These are phyloP conservation scores for Ruditapes philippinarum DNA, from an alignment of 1,140 invertebrate genomes.

Conservation along the genomic window DNA sequence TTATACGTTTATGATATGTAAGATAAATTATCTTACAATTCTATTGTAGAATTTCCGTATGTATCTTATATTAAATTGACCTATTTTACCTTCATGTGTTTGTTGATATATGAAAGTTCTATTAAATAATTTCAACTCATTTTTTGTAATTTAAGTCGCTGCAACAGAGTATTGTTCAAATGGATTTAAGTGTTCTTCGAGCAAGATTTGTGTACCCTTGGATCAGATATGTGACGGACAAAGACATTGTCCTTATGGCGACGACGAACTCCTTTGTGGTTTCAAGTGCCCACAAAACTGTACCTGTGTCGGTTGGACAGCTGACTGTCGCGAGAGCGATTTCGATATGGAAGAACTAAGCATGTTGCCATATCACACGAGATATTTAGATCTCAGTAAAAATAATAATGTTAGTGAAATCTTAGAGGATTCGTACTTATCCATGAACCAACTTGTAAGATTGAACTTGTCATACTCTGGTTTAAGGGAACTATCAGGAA, in stretches of 20 bases:
- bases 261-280: conserved; percentile 11
- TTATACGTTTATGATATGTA: no score
- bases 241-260: background rate
- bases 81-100: no score
- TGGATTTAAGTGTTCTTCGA: background rate
- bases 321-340: background rate
- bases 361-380: background rate
- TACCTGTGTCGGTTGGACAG: background rate
- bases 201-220: background rate
- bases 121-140: no score
- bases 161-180: background rate
- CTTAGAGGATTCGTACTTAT: background rate
- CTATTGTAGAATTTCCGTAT: no score
- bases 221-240: background rate
- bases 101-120: no score
- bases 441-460: background rate
- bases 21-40: no score
- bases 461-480: background rate
- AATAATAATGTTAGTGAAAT: no score
- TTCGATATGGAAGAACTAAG: background rate
- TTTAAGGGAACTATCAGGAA: background rate
- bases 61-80: no score
- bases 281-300: background rate
- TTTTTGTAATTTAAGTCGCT: no score
- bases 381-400: background rate